Evolutionary conservation across 2,888 invertebrate genomes (phyloP).

Genomic region (Scaptomyza parva): DNA sequence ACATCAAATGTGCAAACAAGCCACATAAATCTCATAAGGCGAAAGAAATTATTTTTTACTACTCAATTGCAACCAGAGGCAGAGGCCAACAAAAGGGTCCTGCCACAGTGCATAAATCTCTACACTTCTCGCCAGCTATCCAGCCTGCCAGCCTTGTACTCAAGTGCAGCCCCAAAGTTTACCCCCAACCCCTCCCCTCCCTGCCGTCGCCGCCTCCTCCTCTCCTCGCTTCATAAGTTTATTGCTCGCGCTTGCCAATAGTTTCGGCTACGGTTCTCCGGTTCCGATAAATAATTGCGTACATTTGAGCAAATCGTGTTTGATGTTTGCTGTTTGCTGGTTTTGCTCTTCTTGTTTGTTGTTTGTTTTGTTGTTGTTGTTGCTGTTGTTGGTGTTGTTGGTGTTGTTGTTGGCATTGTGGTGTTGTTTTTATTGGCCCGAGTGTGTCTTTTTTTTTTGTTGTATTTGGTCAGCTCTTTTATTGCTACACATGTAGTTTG

Average conservation of each 20-base stretch:
- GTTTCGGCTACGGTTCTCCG: slow-evolving; percentile 49
- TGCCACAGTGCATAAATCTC: slow-evolving; percentile 80
- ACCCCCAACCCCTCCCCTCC: neutral
- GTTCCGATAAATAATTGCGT: slow-evolving; percentile 83
- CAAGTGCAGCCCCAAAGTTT: slow-evolving; percentile 41
- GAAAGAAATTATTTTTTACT: slow-evolving; percentile 81
- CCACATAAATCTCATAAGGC: slow-evolving; percentile 81
- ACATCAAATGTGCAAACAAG: slow-evolving; percentile 83
- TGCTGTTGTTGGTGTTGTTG: slow-evolving; percentile 32
- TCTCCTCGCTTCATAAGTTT: slow-evolving; percentile 1
- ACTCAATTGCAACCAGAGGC: slow-evolving; percentile 76
- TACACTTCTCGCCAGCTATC: slow-evolving; percentile 9
- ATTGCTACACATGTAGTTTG: slow-evolving; percentile 79
- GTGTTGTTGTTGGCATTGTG: neutral
- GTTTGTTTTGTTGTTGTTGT: slow-evolving; percentile 26
- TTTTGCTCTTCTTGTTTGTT: slow-evolving; percentile 68
- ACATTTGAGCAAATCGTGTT: slow-evolving; percentile 84
- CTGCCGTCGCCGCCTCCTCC: neutral
- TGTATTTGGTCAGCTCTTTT: slow-evolving; percentile 71
- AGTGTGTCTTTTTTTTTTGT: slow-evolving; percentile 57
- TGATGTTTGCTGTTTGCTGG: slow-evolving; percentile 81
- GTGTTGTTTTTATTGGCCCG: slow-evolving; percentile 71
- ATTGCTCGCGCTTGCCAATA: slow-evolving; percentile 38
- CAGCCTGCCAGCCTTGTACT: slow-evolving; percentile 44
- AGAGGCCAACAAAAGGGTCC: slow-evolving; percentile 71